phyloP scores from a whole-genome alignment of 2,113 vertebrate genomes.

The Malurus melanocephalus region DNA sequence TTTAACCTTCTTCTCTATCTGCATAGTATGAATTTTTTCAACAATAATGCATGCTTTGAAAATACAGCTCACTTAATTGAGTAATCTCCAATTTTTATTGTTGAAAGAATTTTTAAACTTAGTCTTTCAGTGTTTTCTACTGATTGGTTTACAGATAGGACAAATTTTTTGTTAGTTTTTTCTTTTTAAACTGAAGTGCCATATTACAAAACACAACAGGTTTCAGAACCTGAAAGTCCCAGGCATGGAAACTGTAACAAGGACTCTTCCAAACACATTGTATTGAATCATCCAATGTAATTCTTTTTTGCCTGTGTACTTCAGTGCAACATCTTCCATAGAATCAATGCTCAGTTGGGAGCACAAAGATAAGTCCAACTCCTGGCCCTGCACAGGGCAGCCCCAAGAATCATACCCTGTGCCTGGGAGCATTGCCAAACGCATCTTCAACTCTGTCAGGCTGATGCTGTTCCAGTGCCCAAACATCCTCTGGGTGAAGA shows the following conservation, averaged over 20 bases:
- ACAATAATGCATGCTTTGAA: not conserved
- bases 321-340: not conserved
- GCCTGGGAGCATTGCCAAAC: not conserved
- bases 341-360: not conserved
- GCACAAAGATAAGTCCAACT: not conserved
- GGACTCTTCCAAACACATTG: not conserved
- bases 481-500: not conserved
- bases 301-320: not conserved
- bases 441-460: fast-evolving
- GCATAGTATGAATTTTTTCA: not conserved
- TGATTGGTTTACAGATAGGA: conserved; percentile 36
- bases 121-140: conserved; percentile 27
- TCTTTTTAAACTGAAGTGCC: not conserved
- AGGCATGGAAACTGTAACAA: not conserved
- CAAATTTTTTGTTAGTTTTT: not conserved
- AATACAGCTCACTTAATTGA: not conserved
- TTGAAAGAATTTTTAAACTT: not conserved
- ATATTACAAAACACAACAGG: not conserved
- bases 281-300: not conserved
- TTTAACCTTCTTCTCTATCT: not conserved
- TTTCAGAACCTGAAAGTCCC: not conserved
- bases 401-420: not conserved
- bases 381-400: not conserved
- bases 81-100: not conserved
- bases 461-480: not conserved